Evolutionary conservation across 2,797 vertebrate species (phyloP), one percentile per base, ranked within the genome.

Genomic region (Eidolon dupreanum): DNA sequence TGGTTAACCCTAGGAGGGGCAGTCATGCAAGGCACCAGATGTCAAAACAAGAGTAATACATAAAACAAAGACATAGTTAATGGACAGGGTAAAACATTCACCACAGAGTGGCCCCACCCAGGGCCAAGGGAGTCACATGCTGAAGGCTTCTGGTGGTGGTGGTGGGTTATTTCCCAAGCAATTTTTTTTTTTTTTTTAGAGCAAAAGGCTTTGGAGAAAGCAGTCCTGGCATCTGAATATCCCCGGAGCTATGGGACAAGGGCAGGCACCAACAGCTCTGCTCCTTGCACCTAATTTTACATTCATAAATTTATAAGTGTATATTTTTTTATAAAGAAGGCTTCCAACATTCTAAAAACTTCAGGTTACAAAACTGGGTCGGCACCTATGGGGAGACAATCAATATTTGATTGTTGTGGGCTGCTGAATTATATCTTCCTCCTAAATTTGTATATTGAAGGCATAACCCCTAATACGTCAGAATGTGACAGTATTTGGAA

Each of bases 101-200:
- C 20, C 15, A 26, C 6, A 10, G 22, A 33, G 46, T 12, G 6
- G 3, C 6, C 28, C 73, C 38, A 26, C 24, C 8, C 16, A 4
- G 22, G 38, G 24, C 4, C 0, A 0, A 71, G n/a, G 53, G 10
- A 4, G 66, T 12, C 33, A 49, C 1, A 33, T 20, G 36, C 10
- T 3, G 1, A 33, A 8, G 33, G 20, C 43, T 41, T 57, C 65
- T 6, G 24, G 15, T 16, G 8, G 3, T 26, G 31, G 43, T 9
- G 22, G 1, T 2, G 16, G 15, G 33, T 26, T 33, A 3, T 28
- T 33, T 66, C 15, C 20, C 38, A 31, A 66, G 66, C 61, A 36
- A 41, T 28, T 16, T 49, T 49, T 1, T 49, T 49, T 49, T 16
- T 49, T 49, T 49, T 5, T 49, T 49, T 17, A 16, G 33, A 53